These are phyloP conservation scores for Acropternis orthonyx DNA, from an alignment of 2,797 vertebrate species.

Conservation along the genomic window DNA sequence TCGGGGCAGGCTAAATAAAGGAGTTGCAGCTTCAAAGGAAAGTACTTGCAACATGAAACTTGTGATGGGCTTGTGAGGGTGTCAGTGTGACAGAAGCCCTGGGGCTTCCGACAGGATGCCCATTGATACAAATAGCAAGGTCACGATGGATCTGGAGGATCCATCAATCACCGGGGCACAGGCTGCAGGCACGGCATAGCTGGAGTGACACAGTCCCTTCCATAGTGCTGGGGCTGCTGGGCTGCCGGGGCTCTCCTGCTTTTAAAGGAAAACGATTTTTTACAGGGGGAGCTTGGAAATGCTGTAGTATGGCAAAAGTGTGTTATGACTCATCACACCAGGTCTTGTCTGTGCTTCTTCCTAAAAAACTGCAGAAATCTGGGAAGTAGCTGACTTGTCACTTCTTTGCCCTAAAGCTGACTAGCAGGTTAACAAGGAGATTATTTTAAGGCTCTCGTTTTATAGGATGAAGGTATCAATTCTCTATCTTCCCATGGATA, in stretches of 20 bases:
- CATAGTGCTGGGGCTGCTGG: not conserved
- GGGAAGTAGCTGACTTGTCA: not conserved
- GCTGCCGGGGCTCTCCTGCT: not conserved
- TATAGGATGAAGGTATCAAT: constrained; percentile 16
- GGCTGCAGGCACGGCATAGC: not conserved
- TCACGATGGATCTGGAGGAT: constrained; percentile 20
- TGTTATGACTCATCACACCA: not conserved
- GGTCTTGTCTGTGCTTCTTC: not conserved
- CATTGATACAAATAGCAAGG: not conserved
- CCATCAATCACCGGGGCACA: not conserved
- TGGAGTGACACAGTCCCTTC: not conserved
- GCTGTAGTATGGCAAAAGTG: not conserved
- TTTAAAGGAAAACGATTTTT: not conserved
- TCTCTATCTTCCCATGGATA: not conserved
- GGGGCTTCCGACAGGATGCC: not conserved
- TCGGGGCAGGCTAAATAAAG: not conserved
- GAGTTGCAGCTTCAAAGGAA: constrained; percentile 8
- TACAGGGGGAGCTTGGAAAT: not conserved
- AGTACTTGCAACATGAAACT: constrained; percentile 1
- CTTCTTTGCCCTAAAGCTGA: not conserved
- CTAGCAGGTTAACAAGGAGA: not conserved
- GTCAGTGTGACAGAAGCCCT: constrained; percentile 29
- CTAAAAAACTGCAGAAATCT: not conserved
- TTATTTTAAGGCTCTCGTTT: constrained; percentile 4
- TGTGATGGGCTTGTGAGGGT: not conserved